Evolutionary conservation across 2,888 invertebrate species (phyloP), one percentile per base, ranked within the genome.

Genomic region (Neuroscelio doddi): DNA sequence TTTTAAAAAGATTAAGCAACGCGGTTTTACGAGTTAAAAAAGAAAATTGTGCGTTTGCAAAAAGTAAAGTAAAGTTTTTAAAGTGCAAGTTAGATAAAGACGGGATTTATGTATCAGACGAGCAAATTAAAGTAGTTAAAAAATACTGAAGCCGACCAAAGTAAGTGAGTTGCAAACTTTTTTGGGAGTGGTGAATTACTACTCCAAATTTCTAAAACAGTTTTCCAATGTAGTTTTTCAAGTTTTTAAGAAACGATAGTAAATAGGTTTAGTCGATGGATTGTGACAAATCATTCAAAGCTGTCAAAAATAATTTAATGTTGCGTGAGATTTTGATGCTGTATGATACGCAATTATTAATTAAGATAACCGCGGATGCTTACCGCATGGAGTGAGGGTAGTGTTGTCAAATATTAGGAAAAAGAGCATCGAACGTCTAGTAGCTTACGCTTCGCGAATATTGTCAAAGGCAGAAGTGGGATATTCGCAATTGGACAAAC

Each of bases 171-270:
- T 77, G 1, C 64, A 71, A 53, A 52, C 66, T 3, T 77, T 79
- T 55, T 38, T 75, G 3, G 76, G 80, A 3, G 30, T 76, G 17
- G 53, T 77, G 3, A 80, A 77, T 52, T 83, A 80, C 63, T 80
- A 81, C 62, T 45, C 71, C 5, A 75, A 72, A 50, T 83, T 80
- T 61, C 65, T 79, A 7, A 53, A 1, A 27, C 17, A 10, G 67
- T 74, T 21, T 63, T 70, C 7, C 50, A 51, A 16, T n/a, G 9
- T 39, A 1, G 39, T 16, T 3, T 1, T 72, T 78, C 41, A 26
- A 36, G 1, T 39, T 80, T 5, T 44, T 76, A 2, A 41, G 61
- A 32, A 64, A 75, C 45, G 64, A 74, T 15, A 47, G 42, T 10
- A 38, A 63, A 21, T 76, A 70, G 52, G 24, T 10, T 5, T 65